Percentiles rank a stretch among this genome's conserved stretches.
Conservation (phyloP, 2,113 vertebrate genomes). For the Mionectes macconnelli region DNA sequence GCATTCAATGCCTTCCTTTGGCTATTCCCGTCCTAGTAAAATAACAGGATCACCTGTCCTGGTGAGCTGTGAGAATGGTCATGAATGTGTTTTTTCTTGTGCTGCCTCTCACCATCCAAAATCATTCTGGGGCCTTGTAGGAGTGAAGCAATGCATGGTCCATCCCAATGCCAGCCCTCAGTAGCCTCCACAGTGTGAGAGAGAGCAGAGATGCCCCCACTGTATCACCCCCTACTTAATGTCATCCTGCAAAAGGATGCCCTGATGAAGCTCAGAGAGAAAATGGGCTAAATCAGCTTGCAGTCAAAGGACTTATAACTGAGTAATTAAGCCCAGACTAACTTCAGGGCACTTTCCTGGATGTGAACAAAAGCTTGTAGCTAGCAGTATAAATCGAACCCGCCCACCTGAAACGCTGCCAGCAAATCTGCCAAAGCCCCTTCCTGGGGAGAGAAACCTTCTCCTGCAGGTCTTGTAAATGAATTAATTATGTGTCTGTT, state of each 20-base stretch:
- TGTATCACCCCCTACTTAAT: background rate
- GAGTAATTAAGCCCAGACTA: conserved; percentile 36
- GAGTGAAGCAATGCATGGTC: background rate
- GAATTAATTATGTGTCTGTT: conserved; percentile 37
- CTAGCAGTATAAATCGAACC: conserved; percentile 11
- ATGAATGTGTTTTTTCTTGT: background rate
- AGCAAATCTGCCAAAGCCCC: conserved; percentile 23
- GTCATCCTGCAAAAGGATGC: background rate
- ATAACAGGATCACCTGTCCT: background rate
- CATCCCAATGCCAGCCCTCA: background rate
- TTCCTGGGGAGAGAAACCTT: conserved; percentile 15
- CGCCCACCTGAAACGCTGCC: conserved; percentile 4
- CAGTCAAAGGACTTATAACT: background rate
- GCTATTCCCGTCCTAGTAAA: background rate
- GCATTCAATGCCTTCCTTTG: background rate
- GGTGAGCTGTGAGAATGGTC: background rate
- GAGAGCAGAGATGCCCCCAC: background rate
- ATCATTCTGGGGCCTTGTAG: background rate
- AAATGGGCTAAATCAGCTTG: background rate
- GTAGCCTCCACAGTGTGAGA: background rate
- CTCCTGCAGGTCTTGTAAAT: conserved; percentile 48
- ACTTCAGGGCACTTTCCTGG: conserved; percentile 17
- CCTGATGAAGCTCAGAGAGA: background rate
- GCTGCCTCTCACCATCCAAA: background rate
- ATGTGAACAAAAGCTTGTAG: conserved; percentile 20